Conservation (phyloP, 2,113 vertebrate species). For the Mixornis gularis region DNA sequence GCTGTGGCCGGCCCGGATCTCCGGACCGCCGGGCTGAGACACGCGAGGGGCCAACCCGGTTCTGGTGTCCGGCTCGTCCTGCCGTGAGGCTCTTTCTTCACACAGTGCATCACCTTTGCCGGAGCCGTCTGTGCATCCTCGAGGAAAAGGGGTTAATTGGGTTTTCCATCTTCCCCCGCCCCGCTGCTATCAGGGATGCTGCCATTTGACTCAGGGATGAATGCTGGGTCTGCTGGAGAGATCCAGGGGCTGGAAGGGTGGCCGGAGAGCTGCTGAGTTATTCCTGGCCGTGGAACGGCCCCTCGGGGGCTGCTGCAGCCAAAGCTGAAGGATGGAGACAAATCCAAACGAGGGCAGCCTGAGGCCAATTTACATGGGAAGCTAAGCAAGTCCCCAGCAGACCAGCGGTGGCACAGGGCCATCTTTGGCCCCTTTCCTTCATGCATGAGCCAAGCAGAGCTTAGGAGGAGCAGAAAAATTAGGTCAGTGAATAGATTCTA, state of each 20-base stretch:
- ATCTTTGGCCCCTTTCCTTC: neutral
- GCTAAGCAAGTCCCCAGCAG: neutral
- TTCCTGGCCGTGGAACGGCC: neutral
- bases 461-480: neutral
- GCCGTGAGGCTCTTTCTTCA: neutral
- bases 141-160: neutral
- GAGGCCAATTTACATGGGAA: neutral
- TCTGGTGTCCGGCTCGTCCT: neutral
- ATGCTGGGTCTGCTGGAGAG: neutral
- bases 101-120: neutral
- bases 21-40: neutral
- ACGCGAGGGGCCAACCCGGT: rapidly evolving
- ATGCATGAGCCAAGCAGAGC: neutral
- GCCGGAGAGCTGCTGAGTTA: neutral
- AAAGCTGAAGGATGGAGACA: neutral
- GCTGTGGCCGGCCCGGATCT: neutral
- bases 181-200: neutral
- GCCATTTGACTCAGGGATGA: neutral
- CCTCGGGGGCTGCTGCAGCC: neutral
- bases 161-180: neutral
- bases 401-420: neutral
- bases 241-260: neutral
- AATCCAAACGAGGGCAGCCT: neutral
- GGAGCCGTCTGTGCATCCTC: neutral
- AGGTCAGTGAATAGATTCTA: neutral